Percentiles rank a stretch among this genome's conserved stretches.
Conservation (phyloP, 2,113 vertebrate species). For the Kryptolebias marmoratus region DNA sequence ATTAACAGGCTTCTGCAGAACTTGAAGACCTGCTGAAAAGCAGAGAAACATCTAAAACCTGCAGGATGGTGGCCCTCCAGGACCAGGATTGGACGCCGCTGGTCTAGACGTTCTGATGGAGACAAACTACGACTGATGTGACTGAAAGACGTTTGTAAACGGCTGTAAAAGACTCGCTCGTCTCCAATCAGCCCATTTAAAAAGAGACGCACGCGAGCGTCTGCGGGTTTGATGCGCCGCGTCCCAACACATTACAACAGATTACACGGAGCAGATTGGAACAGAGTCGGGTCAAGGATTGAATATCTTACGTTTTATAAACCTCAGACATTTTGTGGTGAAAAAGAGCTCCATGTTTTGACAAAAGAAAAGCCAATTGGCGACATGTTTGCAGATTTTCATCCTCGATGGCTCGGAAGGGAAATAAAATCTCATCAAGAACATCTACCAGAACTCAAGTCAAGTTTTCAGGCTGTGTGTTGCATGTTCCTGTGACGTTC, state of each 20-base stretch:
- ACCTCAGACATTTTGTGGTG: background rate
- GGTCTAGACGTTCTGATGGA: constrained; percentile 1
- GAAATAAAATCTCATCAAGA: too few species aligned
- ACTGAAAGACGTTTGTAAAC: constrained; percentile 7
- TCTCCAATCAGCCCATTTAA: rapidly evolving
- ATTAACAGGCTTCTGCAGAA: too few species aligned
- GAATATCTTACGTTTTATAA: constrained; percentile 8
- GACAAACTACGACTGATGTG: constrained; percentile 24
- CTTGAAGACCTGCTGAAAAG: too few species aligned
- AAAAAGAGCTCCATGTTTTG: background rate
- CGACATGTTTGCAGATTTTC: constrained; percentile 12
- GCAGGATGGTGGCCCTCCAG: too few species aligned
- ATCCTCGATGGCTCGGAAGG: background rate
- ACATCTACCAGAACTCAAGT: too few species aligned
- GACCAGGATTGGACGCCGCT: too few species aligned
- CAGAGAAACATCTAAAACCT: too few species aligned
- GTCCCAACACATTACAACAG: constrained; percentile 3
- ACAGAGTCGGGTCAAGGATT: background rate
- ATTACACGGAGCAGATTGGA: background rate
- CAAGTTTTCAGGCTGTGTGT: too few species aligned
- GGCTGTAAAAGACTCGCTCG: background rate
- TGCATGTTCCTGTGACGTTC: too few species aligned
- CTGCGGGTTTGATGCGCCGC: background rate
- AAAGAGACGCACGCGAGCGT: background rate
- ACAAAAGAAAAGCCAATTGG: constrained; percentile 27